Evolutionary conservation across 2,888 invertebrate species (phyloP).

Genomic region (Amblyteles armatorius): DNA sequence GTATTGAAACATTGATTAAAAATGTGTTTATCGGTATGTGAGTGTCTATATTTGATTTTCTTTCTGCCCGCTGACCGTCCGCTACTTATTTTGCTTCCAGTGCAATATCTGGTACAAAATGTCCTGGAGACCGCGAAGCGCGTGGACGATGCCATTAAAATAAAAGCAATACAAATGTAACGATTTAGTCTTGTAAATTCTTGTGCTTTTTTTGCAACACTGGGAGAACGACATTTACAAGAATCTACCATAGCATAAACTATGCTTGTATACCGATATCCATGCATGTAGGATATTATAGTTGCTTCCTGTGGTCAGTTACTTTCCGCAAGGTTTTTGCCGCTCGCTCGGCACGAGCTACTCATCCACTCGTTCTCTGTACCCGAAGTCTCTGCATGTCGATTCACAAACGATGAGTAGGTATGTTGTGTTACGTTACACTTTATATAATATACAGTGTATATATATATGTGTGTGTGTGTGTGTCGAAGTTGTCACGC

Average conservation of each 20-base stretch:
- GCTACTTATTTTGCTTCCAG: too few species aligned
- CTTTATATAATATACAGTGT: constrained; percentile 45
- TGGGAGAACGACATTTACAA: constrained; percentile 13
- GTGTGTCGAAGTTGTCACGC: not conserved
- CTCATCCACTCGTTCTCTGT: not conserved
- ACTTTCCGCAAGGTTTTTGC: constrained; percentile 27
- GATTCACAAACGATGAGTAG: not conserved
- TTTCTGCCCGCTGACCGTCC: too few species aligned
- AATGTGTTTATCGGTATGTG: not conserved
- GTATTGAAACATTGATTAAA: not conserved
- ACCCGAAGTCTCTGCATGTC: constrained; percentile 5
- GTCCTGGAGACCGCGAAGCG: not conserved
- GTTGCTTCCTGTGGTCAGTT: constrained; percentile 19
- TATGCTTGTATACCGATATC: not conserved
- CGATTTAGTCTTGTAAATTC: not conserved
- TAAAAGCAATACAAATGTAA: not conserved
- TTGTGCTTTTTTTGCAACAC: constrained; percentile 11
- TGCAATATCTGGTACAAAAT: not conserved
- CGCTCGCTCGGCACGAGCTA: constrained; percentile 23
- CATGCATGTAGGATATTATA: constrained; percentile 9
- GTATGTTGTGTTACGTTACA: not conserved
- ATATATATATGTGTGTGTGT: not conserved
- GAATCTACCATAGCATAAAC: constrained; percentile 10
- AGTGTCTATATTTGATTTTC: not conserved
- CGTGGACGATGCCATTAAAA: not conserved